Conservation (phyloP, 2,888 invertebrate species). For the Limnephilus rhombicus region DNA sequence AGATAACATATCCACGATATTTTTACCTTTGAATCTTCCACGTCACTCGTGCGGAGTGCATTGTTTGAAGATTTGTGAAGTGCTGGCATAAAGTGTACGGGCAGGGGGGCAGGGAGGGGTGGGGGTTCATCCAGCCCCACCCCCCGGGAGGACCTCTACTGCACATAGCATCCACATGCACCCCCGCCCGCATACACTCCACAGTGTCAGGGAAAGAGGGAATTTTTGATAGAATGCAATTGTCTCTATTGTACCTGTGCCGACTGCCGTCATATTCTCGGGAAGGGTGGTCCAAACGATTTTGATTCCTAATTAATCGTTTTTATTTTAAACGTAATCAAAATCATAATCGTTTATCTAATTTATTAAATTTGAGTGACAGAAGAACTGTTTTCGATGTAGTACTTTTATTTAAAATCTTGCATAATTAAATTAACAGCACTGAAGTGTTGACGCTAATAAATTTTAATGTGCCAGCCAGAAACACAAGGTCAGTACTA, state of each 20-base stretch:
- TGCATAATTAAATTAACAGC: no score
- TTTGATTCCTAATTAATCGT: not conserved
- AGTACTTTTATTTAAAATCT: no score
- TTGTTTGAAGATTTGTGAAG: conserved; percentile 60
- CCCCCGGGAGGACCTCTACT: not conserved
- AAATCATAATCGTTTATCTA: no score
- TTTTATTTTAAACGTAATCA: no score
- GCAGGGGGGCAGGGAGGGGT: not conserved
- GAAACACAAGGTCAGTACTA: no score
- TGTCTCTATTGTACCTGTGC: conserved; percentile 63
- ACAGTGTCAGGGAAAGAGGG: conserved; percentile 57
- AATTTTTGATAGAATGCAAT: conserved; percentile 66
- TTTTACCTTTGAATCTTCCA: conserved; percentile 35
- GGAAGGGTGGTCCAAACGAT: not conserved
- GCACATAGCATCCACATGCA: conserved; percentile 9
- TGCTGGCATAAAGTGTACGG: conserved; percentile 44
- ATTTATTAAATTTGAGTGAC: no score
- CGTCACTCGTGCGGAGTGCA: conserved; percentile 51
- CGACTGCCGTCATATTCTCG: conserved; percentile 57
- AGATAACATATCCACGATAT: conserved; percentile 17
- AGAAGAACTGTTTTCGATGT: no score
- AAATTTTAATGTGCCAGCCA: no score
- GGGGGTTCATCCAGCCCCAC: not conserved
- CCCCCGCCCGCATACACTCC: conserved; percentile 31
- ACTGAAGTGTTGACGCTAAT: no score